phyloP scores from a whole-genome alignment of 2,113 vertebrate species.

The Danionella cerebrum region DNA sequence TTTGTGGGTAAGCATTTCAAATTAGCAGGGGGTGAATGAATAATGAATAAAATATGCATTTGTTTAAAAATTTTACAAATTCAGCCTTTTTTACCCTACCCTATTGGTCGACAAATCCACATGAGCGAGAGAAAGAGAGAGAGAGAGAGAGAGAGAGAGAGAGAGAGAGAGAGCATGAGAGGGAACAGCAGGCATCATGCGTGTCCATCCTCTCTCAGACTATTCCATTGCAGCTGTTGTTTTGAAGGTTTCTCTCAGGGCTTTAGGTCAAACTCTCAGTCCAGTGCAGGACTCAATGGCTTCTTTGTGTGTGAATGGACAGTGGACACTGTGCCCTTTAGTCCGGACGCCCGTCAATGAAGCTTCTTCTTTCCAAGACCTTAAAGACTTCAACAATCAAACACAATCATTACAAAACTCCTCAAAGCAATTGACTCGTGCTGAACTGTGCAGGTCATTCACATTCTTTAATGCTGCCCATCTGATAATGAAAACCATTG shows the following conservation, averaged over 20 bases:
- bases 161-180: background rate
- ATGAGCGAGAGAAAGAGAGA: background rate
- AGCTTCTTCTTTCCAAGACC: too few relatives aligned
- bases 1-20: too few relatives aligned
- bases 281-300: slow-evolving; percentile 47
- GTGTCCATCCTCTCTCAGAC: slow-evolving; percentile 29
- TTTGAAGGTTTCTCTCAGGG: slow-evolving; percentile 48
- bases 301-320: slow-evolving; percentile 51
- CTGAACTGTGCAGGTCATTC: too few relatives aligned
- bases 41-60: too few relatives aligned
- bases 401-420: too few relatives aligned
- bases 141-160: background rate
- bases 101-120: too few relatives aligned
- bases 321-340: slow-evolving; percentile 40
- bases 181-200: slow-evolving; percentile 36
- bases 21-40: too few relatives aligned
- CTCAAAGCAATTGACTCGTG: too few relatives aligned
- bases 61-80: too few relatives aligned
- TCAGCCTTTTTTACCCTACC: too few relatives aligned
- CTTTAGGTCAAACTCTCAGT: slow-evolving; percentile 50
- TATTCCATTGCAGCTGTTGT: slow-evolving; percentile 59
- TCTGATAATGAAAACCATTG: background rate
- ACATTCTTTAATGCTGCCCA: background rate
- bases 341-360: too few relatives aligned
- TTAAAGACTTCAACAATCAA: too few relatives aligned